Percentiles rank a stretch among this genome's conserved stretches.
Evolutionary conservation across 2,113 vertebrate species (phyloP).

Genomic region (Zeus faber): DNA sequence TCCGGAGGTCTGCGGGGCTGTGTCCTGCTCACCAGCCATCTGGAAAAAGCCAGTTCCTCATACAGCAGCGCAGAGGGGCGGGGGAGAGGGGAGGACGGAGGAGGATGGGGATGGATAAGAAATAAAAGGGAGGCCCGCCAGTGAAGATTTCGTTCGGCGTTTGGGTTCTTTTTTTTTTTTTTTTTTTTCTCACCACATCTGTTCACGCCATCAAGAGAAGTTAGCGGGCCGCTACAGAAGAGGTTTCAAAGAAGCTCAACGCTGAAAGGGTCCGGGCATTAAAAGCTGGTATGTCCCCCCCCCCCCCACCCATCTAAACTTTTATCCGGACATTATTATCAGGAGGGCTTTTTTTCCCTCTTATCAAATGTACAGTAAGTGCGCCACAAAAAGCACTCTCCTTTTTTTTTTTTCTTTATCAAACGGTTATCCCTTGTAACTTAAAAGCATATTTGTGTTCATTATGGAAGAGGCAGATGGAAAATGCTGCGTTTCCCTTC

Average conservation of each 20-base stretch:
- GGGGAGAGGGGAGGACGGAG: slow-evolving; percentile 11
- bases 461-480: slow-evolving; percentile 54
- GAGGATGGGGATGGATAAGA: background rate
- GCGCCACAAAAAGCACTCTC: slow-evolving; percentile 27
- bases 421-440: slow-evolving; percentile 38
- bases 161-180: no score
- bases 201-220: slow-evolving; percentile 26
- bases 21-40: slow-evolving; percentile 18
- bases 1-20: slow-evolving; percentile 27
- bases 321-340: slow-evolving; percentile 44
- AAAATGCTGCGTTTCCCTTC: slow-evolving; percentile 40
- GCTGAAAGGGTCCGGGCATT: slow-evolving; percentile 45
- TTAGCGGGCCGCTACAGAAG: slow-evolving; percentile 17
- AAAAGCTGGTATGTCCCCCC: slow-evolving; percentile 41
- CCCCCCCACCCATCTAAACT: slow-evolving; percentile 19
- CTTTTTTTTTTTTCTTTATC: slow-evolving; percentile 10
- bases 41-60: no score
- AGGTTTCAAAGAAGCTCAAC: slow-evolving; percentile 34
- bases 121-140: background rate
- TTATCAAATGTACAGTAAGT: slow-evolving; percentile 43
- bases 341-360: slow-evolving; percentile 29
- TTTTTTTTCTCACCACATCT: no score
- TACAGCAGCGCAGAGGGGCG: no score
- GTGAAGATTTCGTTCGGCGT: no score
- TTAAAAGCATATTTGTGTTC: slow-evolving; percentile 57